Percentiles rank a stretch among this genome's conserved stretches.
These are phyloP conservation scores for Leiothrix lutea DNA, from an alignment of 2,113 vertebrate genomes.

Conservation along the genomic window DNA sequence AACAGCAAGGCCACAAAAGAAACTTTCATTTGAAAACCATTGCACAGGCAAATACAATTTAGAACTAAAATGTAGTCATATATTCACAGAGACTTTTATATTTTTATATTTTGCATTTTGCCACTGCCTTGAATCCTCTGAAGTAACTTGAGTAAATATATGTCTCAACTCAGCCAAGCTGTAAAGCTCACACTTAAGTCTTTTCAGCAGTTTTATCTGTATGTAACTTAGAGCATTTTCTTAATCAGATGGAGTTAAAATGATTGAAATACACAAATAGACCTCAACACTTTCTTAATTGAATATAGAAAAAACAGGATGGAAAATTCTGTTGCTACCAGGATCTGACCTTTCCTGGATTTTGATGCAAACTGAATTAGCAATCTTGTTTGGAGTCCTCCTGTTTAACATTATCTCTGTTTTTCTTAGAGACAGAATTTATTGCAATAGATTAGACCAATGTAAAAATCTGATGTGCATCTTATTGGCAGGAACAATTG, in stretches of 20 bases:
- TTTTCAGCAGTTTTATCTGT: neutral
- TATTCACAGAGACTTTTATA: neutral
- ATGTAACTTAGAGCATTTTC: neutral
- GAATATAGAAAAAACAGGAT: neutral
- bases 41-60: neutral
- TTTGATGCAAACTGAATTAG: neutral
- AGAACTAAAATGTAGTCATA: neutral
- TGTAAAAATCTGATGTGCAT: conserved; percentile 56
- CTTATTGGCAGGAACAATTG: conserved; percentile 40
- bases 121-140: neutral
- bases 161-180: neutral
- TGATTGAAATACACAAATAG: neutral
- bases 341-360: neutral
- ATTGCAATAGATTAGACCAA: conserved; percentile 17
- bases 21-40: neutral
- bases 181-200: neutral
- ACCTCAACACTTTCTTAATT: neutral
- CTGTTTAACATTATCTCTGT: neutral
- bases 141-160: neutral
- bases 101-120: neutral
- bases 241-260: neutral
- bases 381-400: neutral
- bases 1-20: neutral
- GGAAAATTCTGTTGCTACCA: neutral
- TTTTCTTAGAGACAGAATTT: neutral